These are phyloP conservation scores for Mesocricetus auratus DNA, from an alignment of 2,113 vertebrate species.

Conservation along the genomic window DNA sequence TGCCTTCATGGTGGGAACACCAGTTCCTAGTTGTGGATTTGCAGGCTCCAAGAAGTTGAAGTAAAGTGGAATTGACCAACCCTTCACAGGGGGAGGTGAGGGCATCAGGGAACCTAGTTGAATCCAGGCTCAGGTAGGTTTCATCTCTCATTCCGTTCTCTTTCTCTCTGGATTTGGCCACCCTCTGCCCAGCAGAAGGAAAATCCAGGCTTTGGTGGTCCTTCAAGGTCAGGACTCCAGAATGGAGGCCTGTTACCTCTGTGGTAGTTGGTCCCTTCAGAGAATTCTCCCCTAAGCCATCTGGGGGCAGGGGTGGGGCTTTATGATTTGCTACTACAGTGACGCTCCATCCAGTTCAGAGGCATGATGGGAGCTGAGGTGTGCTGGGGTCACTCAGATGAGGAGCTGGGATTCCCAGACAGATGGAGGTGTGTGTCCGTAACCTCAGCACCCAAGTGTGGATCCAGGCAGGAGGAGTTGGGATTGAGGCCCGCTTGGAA, in stretches of 20 bases:
- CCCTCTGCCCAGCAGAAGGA: neutral
- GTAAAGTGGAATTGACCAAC: neutral
- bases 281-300: neutral
- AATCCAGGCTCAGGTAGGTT: neutral
- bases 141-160: neutral
- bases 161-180: neutral
- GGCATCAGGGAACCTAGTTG: neutral
- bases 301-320: neutral
- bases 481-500: neutral
- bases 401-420: neutral
- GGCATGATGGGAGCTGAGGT: neutral
- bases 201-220: neutral
- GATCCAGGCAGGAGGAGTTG: neutral
- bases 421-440: neutral
- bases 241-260: neutral
- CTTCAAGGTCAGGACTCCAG: neutral
- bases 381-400: neutral
- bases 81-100: neutral
- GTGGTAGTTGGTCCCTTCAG: neutral
- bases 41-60: neutral
- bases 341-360: neutral
- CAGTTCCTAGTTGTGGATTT: neutral
- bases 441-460: neutral
- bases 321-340: neutral
- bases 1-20: neutral